Base-by-base conservation (phyloP, 1,140 invertebrate species). In the Fopius arisanus region DNA sequence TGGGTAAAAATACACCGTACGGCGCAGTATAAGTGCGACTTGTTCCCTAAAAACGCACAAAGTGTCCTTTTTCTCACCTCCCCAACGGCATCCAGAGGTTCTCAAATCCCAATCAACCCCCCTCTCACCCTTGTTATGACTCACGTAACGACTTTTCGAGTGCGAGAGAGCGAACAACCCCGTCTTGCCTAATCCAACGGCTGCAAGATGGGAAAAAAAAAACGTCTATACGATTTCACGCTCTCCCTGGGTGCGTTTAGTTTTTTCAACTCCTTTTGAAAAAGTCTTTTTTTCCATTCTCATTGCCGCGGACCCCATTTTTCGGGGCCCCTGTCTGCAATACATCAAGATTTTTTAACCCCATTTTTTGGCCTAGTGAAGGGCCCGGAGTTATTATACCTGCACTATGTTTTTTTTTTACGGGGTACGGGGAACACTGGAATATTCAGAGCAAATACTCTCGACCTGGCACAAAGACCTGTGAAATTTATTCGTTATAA, bases 121-220 rank as follows among this genome's bases (percentile, higher is more conserved):
- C 43, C 26, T 43, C 16, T n/a, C n/a, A n/a, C 23, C 23, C 31
- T n/a, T 71, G 43, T 72, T 66, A 23, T n/a, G 51, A 29, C 63
- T 77, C 68, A 48, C 73, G 70, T 75, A 78, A 78, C 77, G 77
- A 78, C 74, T 78, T 74, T 74, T 66, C 43, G 67, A 72, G 62
- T 26, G 73, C 54, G 31, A 75, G 72, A 74, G 73, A 77, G 33
- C 40, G 54, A 63, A 23, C 14, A 29, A 71, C 66, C 69, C 72
- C 19, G 76, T 77, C 78, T 77, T 77, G 76, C 3, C 33, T 12
- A 1, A 77, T 74, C 72, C 74, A 73, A 75, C 74, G 78, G 78
- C 75, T 75, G 70, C 23, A 33, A 63, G 33, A 33, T 5, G 31
- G 29, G 40, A 51, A 37, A 54, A 65, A 14, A 62, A 28, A 23